Base-by-base conservation (phyloP, 2,797 vertebrate genomes). In the Tenualosa ilisha region DNA sequence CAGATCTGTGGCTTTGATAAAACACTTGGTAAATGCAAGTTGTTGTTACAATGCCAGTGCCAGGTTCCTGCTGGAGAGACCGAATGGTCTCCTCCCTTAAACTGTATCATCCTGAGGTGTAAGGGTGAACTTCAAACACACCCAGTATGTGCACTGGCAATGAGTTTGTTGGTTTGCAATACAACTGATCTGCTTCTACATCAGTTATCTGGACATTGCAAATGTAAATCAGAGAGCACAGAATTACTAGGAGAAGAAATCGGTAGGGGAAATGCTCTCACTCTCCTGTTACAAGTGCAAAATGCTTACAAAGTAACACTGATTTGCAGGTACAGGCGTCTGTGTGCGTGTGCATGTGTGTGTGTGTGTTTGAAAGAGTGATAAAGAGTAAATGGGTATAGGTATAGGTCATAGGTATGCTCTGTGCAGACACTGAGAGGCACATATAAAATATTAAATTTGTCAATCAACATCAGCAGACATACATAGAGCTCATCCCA, bases 171-270 rank as follows among this genome's bases (percentile, higher is more conserved):
- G 17, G 1, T 91, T 92, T 86, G 90, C 53, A 91, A 93, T 94
- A 94, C 90, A 91, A 91, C 91, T 84, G 83, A 89, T 94, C 92
- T 92, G 91, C 92, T 91, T 90, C 83, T 87, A 93, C 91, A 93
- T 88, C 83, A 88, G 87, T 89, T 90, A 91, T 92, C 92, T 90
- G 92, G 91, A 85, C 92, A 94, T 91, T 92, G 87, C 79, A 83
- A 89, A 81, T 68, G 88, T 26, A 82, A 68, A 68, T 6, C 40
- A 26, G 9, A 20, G 26, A 7, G 24, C 68, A 75, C 17, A 46
- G 7, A 40, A 43, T 46, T 40, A 15, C 13, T 79, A 40, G 15
- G 17, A 79, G 5, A 79, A 3, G 59, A 63, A 12, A 65, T 22
- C 9, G 90, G 81, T 89, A 90, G 90, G 91, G 92, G 90, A 91